A percentile compares a stretch with the other conserved stretches of the same genome.
phyloP scores from a whole-genome alignment of 1,140 invertebrate genomes.

The Mamestra configurata region DNA sequence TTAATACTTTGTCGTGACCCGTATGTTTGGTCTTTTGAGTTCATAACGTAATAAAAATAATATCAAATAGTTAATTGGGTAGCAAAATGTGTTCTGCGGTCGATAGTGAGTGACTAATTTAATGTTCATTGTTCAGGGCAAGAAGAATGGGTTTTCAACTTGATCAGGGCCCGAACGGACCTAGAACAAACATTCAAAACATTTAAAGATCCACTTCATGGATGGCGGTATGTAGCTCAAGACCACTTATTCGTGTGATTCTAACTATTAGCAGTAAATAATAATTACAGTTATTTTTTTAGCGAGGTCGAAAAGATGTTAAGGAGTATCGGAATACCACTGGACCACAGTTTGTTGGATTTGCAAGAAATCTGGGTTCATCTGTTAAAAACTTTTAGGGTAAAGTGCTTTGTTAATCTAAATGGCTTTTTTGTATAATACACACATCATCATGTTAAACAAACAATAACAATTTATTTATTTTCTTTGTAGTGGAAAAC shows the following conservation, averaged over 20 bases:
- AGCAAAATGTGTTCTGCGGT: no score
- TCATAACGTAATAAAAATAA: no score
- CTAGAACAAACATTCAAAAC: constrained; percentile 69
- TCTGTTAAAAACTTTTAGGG: constrained; percentile 78
- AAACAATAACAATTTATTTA: not conserved
- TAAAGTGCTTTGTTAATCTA: constrained; percentile 52
- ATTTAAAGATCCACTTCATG: constrained; percentile 60
- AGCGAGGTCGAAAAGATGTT: constrained; percentile 81
- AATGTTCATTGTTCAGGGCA: constrained; percentile 64
- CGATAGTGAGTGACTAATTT: not conserved
- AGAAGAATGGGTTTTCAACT: constrained; percentile 78
- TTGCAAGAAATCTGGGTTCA: constrained; percentile 78
- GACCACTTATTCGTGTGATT: not conserved
- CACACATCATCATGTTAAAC: not conserved
- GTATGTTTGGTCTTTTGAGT: no score
- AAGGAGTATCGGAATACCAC: constrained; percentile 71
- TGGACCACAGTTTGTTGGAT: constrained; percentile 80
- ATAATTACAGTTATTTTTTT: constrained; percentile 19
- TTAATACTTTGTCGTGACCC: no score
- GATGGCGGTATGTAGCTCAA: constrained; percentile 71
- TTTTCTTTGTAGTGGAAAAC: constrained; percentile 76
- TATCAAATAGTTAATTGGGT: no score
- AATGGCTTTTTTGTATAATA: not conserved
- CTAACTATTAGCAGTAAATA: not conserved
- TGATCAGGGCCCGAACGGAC: constrained; percentile 73